phyloP scores from a whole-genome alignment of 2,888 invertebrate species.

The Hipparchia semele region DNA sequence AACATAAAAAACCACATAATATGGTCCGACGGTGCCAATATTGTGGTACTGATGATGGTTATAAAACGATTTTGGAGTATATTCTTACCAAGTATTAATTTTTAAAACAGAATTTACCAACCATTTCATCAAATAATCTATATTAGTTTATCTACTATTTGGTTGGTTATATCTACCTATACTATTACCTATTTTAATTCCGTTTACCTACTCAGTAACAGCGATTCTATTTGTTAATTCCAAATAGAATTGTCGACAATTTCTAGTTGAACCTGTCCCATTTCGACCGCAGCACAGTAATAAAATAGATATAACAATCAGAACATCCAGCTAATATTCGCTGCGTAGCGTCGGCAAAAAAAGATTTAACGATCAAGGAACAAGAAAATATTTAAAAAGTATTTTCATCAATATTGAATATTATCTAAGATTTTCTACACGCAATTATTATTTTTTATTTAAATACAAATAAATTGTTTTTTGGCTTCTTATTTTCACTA shows the following conservation, averaged over 20 bases:
- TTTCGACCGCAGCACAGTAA: conserved; percentile 37
- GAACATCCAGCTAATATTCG: conserved; percentile 38
- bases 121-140: no score
- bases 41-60: neutral
- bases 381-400: no score
- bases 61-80: neutral
- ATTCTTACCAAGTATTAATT: no score
- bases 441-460: no score
- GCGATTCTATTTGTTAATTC: conserved; percentile 28
- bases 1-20: conserved; percentile 12
- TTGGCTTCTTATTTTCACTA: no score
- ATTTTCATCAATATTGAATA: no score
- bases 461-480: no score
- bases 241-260: conserved; percentile 40
- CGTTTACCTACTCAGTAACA: conserved; percentile 4
- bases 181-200: conserved; percentile 7
- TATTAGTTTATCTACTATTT: no score
- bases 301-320: conserved; percentile 42
- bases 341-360: conserved; percentile 31
- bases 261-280: conserved; percentile 37
- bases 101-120: neutral
- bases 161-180: neutral
- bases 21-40: neutral
- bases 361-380: no score
- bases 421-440: no score